Evolutionary conservation across 2,888 invertebrate genomes (phyloP).

Genomic region (Callosobruchus maculatus): DNA sequence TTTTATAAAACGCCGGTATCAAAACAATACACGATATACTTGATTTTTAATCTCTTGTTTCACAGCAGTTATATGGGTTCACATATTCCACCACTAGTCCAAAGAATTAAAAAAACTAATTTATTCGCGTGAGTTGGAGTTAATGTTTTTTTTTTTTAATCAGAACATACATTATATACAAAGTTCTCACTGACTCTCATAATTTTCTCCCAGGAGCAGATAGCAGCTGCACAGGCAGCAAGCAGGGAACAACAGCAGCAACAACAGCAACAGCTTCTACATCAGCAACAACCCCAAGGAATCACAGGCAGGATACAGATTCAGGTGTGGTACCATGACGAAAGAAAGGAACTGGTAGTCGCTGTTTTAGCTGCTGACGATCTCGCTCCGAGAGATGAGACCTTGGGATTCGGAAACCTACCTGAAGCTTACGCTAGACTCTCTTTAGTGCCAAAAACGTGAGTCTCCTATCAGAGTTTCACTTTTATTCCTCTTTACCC

Average conservation of each 20-base stretch:
- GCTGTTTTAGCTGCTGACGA: conserved; percentile 85
- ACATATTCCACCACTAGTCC: no score
- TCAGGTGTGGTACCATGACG: conserved; percentile 85
- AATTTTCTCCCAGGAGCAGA: background rate
- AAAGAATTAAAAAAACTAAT: no score
- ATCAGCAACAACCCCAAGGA: conserved; percentile 56
- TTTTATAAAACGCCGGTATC: no score
- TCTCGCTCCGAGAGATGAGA: conserved; percentile 74
- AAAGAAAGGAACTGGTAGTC: conserved; percentile 77
- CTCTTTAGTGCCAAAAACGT: conserved; percentile 76
- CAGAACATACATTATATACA: no score
- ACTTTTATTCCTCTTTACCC: no score
- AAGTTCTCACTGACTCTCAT: no score
- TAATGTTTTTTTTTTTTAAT: no score
- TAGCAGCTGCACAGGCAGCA: background rate
- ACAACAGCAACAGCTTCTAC: conserved; percentile 68
- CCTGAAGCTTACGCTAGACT: conserved; percentile 85
- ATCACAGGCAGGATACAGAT: conserved; percentile 79
- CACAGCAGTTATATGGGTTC: no score
- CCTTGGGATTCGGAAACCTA: conserved; percentile 69
- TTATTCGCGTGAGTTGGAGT: no score
- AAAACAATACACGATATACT: no score
- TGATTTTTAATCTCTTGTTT: no score
- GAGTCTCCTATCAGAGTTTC: conserved; percentile 49
- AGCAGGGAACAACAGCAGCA: conserved; percentile 50